These are phyloP conservation scores for Artibeus jamaicensis DNA, from an alignment of 2,797 vertebrate genomes.

Conservation along the genomic window DNA sequence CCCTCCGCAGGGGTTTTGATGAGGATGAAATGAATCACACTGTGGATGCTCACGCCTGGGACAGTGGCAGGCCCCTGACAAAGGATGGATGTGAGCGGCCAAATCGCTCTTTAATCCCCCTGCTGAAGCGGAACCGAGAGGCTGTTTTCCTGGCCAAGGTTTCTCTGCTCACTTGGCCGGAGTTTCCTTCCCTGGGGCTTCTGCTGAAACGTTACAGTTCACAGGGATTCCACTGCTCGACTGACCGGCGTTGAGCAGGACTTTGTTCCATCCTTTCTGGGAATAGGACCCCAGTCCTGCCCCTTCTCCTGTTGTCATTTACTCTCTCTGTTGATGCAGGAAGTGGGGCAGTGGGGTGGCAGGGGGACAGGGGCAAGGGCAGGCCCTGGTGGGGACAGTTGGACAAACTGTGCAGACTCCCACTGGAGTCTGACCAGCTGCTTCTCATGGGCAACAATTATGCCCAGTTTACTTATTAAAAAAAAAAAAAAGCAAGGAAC, in stretches of 20 bases:
- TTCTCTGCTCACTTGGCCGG: conserved; percentile 74
- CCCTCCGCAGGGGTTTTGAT: not conserved
- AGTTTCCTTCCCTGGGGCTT: conserved; percentile 68
- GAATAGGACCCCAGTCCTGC: not conserved
- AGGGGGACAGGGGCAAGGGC: not conserved
- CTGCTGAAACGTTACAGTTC: conserved; percentile 73
- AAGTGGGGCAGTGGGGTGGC: not conserved
- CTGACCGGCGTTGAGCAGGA: not conserved
- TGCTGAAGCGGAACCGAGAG: not conserved
- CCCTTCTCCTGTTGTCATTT: not conserved
- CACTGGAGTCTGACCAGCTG: not conserved
- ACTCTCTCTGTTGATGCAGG: not conserved
- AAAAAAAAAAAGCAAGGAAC: not conserved
- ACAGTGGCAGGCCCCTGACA: not conserved
- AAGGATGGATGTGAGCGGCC: not conserved
- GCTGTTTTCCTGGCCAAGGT: conserved; percentile 55
- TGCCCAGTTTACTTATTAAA: not conserved
- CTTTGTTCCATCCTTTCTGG: not conserved
- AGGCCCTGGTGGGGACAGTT: not conserved
- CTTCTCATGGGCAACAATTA: not conserved
- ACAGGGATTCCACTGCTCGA: conserved; percentile 68
- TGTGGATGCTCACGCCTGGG: not conserved
- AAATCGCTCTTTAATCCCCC: conserved; percentile 17
- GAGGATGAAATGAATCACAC: not conserved
- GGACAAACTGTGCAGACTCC: not conserved